Percentiles rank a stretch among this genome's conserved stretches.
phyloP scores from a whole-genome alignment of 2,888 invertebrate species.

The Hesperia comma region DNA sequence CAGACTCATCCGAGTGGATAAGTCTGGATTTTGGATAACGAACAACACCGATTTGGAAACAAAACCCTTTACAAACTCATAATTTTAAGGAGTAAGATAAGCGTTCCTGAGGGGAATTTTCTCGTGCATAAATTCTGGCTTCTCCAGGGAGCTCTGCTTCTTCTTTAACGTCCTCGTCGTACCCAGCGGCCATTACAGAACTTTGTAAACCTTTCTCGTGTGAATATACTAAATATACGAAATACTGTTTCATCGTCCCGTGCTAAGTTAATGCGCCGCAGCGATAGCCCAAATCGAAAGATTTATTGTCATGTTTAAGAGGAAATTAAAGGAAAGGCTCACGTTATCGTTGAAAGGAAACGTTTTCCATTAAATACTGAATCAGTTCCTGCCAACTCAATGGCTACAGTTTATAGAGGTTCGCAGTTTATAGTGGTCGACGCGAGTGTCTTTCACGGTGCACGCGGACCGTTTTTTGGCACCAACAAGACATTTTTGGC shows the following conservation, averaged over 20 bases:
- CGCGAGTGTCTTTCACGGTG: slow-evolving; percentile 28
- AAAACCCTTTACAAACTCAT: slow-evolving; percentile 4
- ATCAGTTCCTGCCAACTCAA: slow-evolving; percentile 2
- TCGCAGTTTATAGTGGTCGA: slow-evolving; percentile 12
- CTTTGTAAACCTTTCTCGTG: slow-evolving; percentile 9
- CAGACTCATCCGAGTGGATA: too few species aligned
- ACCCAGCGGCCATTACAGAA: slow-evolving; percentile 6
- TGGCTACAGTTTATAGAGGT: slow-evolving; percentile 5
- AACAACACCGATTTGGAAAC: background rate
- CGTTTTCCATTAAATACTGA: slow-evolving; percentile 13
- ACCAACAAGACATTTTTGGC: slow-evolving; percentile 17
- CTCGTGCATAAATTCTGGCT: slow-evolving; percentile 2
- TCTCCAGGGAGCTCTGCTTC: slow-evolving; percentile 6
- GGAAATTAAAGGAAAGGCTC: slow-evolving; percentile 9
- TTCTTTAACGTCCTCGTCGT: slow-evolving; percentile 5
- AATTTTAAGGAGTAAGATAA: background rate
- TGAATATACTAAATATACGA: slow-evolving; percentile 21
- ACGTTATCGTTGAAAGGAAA: slow-evolving; percentile 5
- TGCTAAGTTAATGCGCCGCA: slow-evolving; percentile 14
- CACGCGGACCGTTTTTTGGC: slow-evolving; percentile 28
- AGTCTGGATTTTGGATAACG: background rate
- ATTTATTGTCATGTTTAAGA: slow-evolving; percentile 17
- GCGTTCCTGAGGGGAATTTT: background rate
- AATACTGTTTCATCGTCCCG: slow-evolving; percentile 15
- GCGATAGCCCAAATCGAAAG: slow-evolving; percentile 18